Base-by-base conservation (phyloP, 2,888 invertebrate species). In the Andrena flavipes region DNA sequence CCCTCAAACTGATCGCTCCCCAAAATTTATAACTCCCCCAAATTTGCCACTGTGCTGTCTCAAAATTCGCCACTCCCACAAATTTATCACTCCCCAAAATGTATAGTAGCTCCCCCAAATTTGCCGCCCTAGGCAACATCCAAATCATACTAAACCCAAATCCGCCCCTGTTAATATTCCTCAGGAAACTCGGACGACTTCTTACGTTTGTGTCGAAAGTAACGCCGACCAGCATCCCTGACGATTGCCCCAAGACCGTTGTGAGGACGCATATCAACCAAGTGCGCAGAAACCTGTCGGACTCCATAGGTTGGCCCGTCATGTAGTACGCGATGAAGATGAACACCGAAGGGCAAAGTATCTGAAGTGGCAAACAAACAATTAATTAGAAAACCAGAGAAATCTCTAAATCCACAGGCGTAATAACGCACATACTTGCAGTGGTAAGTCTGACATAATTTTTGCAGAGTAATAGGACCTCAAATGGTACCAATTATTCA, bases 401-500 rank as follows among this genome's bases (percentile, higher is more conserved):
- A 16, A 16, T 16, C 13, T 42, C 42, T 42, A 5, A 16, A 16
- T 42, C 16, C 42, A 42, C 16, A 16, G 4, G 42, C 42, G 4
- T 5, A 42, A 6, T 7, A 16, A 6, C 5, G 64, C 65, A 42
- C 72, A 82, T 91, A 96, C 97, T 95, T 97, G 97, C 91, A 97
- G 95, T 0, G 97, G 97, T 89, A 97, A 92, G 91, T 97, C 97
- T 0, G 97, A 96, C 83, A 97, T 92, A 5, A 97, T 95, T 93
- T 97, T 97, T 0, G 97, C 96, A n/a, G 96, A 93, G 91, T 97
- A 97, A 92, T 97, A 97, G 0, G 96, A 95, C 80, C 95, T 95
- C 49, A 97, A 92, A 8, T 96, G 96, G 92, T 97, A 97, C 97
- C 97, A 97, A 92, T 96, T 96, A 92, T 97, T 97, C 30, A 96